Conservation (phyloP, 2,797 vertebrate genomes). For the Halcyon leucocephala region DNA sequence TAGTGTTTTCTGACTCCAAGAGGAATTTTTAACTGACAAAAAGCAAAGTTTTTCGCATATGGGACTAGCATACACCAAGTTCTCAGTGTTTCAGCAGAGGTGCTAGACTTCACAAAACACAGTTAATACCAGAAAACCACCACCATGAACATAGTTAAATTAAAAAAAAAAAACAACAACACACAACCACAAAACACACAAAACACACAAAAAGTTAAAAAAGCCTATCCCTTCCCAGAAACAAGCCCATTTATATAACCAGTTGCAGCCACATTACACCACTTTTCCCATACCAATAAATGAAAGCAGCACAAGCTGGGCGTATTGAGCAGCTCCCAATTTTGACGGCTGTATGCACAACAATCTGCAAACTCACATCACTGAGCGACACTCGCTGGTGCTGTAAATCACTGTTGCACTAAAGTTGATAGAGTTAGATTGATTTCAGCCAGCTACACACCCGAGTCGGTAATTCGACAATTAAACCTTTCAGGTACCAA, state of each 20-base stretch:
- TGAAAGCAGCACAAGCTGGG: not conserved
- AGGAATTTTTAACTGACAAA: conserved; percentile 17
- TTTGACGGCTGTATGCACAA: rapidly evolving
- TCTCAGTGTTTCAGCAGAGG: not conserved
- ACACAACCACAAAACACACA: not conserved
- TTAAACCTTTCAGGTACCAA: not conserved
- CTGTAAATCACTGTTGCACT: not conserved
- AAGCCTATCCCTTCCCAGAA: not conserved
- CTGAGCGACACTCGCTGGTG: rapidly evolving
- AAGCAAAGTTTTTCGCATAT: not conserved
- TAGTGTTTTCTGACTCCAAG: not conserved
- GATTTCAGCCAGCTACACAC: not conserved
- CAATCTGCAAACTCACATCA: not conserved
- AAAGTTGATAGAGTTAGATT: not conserved
- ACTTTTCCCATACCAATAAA: not conserved
- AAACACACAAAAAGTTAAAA: not conserved
- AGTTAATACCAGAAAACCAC: not conserved
- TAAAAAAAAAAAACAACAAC: no score
- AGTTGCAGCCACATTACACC: not conserved
- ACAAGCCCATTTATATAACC: not conserved
- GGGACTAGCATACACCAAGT: not conserved
- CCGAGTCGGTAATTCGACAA: not conserved
- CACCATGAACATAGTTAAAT: no score
- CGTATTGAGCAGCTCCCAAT: rapidly evolving
- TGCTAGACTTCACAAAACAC: not conserved